Base-by-base conservation (phyloP, 1,140 invertebrate genomes). In the Drosophila pectinifera region DNA sequence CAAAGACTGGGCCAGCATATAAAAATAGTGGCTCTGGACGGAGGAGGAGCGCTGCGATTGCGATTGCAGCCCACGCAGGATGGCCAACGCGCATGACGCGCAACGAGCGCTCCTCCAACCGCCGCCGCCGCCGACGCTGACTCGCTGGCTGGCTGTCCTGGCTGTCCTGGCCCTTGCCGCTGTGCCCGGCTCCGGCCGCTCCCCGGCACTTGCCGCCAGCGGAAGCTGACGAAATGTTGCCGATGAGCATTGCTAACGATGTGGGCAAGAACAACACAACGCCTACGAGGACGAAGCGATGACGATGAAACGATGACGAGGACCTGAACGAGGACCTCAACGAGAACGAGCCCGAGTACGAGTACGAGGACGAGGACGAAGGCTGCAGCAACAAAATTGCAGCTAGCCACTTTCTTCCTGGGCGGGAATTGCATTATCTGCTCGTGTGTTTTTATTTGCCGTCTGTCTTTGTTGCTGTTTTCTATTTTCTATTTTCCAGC, bases 221-320 rank as follows among this genome's bases (percentile, higher is more conserved):
- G 84, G 84, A 89, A 89, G 84, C 84, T 89, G 85, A 89, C 84
- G 84, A 89, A 90, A 89, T 89, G 84, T 84, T 80, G 84, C 84
- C 84, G 84, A 89, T 89, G 84, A 82, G 84, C 84, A 74, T 84
- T 80, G 84, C 84, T 89, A 89, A 89, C 85, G 84, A 89, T 90
- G 84, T 83, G 80, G 84, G 85, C 84, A 89, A 89, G 79, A 89
- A 89, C 84, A 89, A 88, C 78, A 81, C 83, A 86, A 80, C 72
- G 78, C 78, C 78, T 81, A 81, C 82, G 68, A 73, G 77, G 63
- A 80, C 76, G 70, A 74, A 43, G 63, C 73, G 56, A 80, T 73
- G 70, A 74, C 46, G 63, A 42, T 45, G 39, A 48, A 31, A 54
- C 54, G 42, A 45, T 54, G 38, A 14, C 70, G 34, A 53, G 8